A percentile compares a stretch with the other conserved stretches of the same genome.
Evolutionary conservation across 2,888 invertebrate species (phyloP).

Genomic region (Chrysolina americana): DNA sequence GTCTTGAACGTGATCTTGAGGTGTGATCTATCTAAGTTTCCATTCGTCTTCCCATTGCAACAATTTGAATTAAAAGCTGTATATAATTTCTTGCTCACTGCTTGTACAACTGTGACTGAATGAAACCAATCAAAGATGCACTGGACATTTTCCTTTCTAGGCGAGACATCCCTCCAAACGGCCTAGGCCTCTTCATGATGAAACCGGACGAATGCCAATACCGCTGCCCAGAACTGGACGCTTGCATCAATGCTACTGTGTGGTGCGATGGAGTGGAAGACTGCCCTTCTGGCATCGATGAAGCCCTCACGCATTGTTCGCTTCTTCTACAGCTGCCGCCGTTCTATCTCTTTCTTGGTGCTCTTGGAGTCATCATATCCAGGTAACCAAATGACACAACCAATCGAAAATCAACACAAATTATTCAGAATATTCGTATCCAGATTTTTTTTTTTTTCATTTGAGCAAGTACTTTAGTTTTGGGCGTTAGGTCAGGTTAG

Average conservation of each 20-base stretch:
- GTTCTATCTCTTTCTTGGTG: slow-evolving; percentile 76
- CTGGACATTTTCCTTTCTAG: slow-evolving; percentile 61
- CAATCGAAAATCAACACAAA: no score
- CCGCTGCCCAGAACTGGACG: slow-evolving; percentile 84
- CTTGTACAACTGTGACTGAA: no score
- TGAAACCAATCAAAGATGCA: no score
- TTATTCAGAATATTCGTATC: no score
- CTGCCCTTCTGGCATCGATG: slow-evolving; percentile 87
- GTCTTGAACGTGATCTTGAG: no score
- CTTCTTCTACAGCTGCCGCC: slow-evolving; percentile 83
- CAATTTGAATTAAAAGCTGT: no score
- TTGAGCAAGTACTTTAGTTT: no score
- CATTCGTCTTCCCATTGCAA: no score
- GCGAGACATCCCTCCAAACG: slow-evolving; percentile 73
- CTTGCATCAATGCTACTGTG: slow-evolving; percentile 83
- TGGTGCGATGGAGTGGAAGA: slow-evolving; percentile 87
- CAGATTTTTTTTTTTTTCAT: no score
- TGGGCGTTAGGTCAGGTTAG: no score
- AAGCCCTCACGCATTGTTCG: slow-evolving; percentile 85
- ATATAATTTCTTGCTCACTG: no score
- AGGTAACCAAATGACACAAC: slow-evolving; percentile 44
- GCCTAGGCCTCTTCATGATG: slow-evolving; percentile 71
- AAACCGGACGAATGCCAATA: slow-evolving; percentile 81
- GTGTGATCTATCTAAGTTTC: no score
- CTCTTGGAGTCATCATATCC: slow-evolving; percentile 66